Base-by-base conservation (phyloP, 2,797 vertebrate genomes). In the Fistularia commersonii region DNA sequence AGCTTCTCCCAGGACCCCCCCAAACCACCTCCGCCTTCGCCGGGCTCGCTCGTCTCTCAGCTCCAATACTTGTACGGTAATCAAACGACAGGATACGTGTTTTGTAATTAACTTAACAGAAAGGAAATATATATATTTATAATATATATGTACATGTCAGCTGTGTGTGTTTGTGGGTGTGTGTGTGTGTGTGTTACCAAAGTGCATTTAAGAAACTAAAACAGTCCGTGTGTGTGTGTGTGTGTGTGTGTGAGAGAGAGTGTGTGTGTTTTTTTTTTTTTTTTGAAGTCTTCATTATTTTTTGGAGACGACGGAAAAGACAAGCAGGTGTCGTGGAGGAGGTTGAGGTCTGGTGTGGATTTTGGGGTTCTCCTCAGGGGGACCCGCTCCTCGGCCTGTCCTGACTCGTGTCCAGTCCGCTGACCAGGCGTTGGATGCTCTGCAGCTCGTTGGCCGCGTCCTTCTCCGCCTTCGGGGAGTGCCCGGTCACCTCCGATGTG, bases 401-500 rank as follows among this genome's bases (percentile, higher is more conserved):
- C 43, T 92, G 94, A 74, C 92, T 94, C 31, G 94, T 89, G 40
- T 98, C 94, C 38, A 98, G 90, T 82, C 97, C 96, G 0, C 97
- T 98, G 82, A 99, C 97, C 76, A 99, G 78, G 50, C 97, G 93
- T 85, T 99, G 96, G 81, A 99, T 99, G 76, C 91, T 98, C 66
- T 98, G 95, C 51, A 98, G 90, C 86, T 99, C 96, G 77, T 91
- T 96, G 69, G 92, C 90, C 11, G 91, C 88, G 66, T 97, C 96
- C 54, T 97, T 96, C 60, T 96, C 93, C 0, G 89, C 67, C 53
- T 92, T 88, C 57, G 94, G 95, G 2, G 94, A 93, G 74, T 95
- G 93, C 71, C 96, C 94, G 84, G 92, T 95, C 67, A 95, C 91
- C 79, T 98, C 96, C 3, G 93, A 95, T 10, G 92, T 93, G n/a